Evolutionary conservation across 1,140 invertebrate species (phyloP), one percentile per base, ranked within the genome.

Genomic region (Rhopalosiphum maidis): DNA sequence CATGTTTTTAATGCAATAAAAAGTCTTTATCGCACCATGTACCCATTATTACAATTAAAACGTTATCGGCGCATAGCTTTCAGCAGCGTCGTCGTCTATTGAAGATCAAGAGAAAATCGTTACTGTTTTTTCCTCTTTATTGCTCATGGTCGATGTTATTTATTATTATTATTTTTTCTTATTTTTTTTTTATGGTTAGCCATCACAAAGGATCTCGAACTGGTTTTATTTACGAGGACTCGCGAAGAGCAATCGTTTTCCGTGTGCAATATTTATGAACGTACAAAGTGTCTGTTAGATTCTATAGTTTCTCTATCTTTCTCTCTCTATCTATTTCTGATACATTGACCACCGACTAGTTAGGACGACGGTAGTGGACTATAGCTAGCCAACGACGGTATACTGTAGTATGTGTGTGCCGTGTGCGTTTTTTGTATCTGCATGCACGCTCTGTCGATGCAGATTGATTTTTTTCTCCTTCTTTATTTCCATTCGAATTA

Each of bases 11-110:
- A 92, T 30, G 90, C 35, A 51, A 92, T 92, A 83, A 92, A 92
- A 25, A 51, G 68, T 77, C 60, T 83, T 92, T 55, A 82, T 92
- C 60, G 41, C 46, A 35, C 46, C 46, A 7, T 51, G 68, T 92
- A 83, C n/a, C 43, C 6, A 91, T 91, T 91, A 91, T 82, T 83
- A 83, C 90, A 92, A 92, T 92, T 92, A 92, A 92, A 92, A 92
- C 68, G 43, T 82, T 51, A 68, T 35, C 46, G 90, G 90, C 7
- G 30, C 90, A 82, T 83, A 91, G 7, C 55, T 91, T 77, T 60
- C 37, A 30, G 21, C 90, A 22, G 30, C 68, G 43, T 48, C 43
- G 90, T 68, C n/a, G 68, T 82, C 60, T 48, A 15, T 92, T 83
- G 41, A 83, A 83, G 60, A 83, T 83, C 68, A 37, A 83, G 43